A percentile compares a stretch with the other conserved stretches of the same genome.
Evolutionary conservation across 2,797 vertebrate genomes (phyloP).

Genomic region (Petrocephalus sullivani): DNA sequence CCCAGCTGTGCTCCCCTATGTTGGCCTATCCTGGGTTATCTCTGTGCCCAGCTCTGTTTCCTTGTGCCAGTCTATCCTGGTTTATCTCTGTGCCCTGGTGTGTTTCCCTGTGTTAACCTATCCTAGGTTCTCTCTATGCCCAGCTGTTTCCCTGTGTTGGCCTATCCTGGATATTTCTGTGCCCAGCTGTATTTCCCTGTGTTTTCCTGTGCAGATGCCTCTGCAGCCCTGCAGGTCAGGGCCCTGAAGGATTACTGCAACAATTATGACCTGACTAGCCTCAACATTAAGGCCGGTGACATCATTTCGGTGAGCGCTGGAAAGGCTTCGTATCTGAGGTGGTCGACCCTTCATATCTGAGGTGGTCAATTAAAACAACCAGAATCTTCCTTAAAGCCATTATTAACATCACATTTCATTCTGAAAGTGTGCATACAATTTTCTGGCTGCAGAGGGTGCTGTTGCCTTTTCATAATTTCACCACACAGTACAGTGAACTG

Average conservation of each 20-base stretch:
- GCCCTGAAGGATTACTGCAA: slow-evolving; percentile 88
- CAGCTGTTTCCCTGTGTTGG: slow-evolving; percentile 24
- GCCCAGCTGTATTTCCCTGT: background rate
- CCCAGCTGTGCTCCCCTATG: background rate
- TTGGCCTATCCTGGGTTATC: background rate
- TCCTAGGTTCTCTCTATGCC: background rate
- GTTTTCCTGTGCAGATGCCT: slow-evolving; percentile 69
- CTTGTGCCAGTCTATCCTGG: slow-evolving; percentile 18
- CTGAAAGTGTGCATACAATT: background rate
- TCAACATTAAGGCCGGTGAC: slow-evolving; percentile 86
- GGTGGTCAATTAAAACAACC: background rate
- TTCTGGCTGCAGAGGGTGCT: slow-evolving; percentile 5
- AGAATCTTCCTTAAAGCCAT: background rate
- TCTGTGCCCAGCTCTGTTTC: slow-evolving; percentile 7
- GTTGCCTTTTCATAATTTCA: background rate
- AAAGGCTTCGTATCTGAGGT: background rate
- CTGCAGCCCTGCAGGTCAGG: slow-evolving; percentile 84
- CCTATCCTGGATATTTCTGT: slow-evolving; percentile 10
- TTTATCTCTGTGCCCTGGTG: slow-evolving; percentile 16
- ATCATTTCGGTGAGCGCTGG: slow-evolving; percentile 75
- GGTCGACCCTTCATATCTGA: background rate
- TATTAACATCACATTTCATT: background rate
- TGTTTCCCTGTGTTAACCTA: background rate
- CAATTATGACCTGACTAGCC: slow-evolving; percentile 90
- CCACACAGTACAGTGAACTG: background rate